Evolutionary conservation across 2,888 invertebrate genomes (phyloP), one percentile per base, ranked within the genome.

Genomic region (Agriopis marginaria): DNA sequence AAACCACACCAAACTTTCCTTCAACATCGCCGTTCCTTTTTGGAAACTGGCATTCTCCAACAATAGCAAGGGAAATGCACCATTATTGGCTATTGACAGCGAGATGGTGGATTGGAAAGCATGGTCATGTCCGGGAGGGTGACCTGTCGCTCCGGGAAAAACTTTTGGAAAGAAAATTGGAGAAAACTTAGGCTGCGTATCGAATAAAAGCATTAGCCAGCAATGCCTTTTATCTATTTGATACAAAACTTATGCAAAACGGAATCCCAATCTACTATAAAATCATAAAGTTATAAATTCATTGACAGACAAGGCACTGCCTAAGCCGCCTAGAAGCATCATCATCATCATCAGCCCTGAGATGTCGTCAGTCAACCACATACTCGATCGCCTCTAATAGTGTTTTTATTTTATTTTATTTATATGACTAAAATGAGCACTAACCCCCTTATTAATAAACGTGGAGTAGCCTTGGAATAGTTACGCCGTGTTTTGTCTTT

Each of bases 1-100:
- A 66, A 66, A 60, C 74, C 73, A 61, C 68, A 61, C 68, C 68
- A 71, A 72, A 75, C 71, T 76, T 75, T 73, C 66, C 7, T 51
- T 61, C 12, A 40, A 56, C 42, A 17, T 23, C 54, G 39, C 6
- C 32, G 39, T 72, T 39, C 69, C 72, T 70, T 54, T 69, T 58
- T 63, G 53, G 59, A 68, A 68, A 62, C 56, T 42, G 61, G 47
- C 45, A 61, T 71, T 66, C 53, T 32, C 58, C 17, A 67, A 73
- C 70, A 78, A 66, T 39, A 78, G 77, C 78, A 77, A 75, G 69
- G 76, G 82, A 83, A 84, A 84, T 79, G 77, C 77, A 77, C 77
- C 77, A 81, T 85, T 86, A 87, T 87, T 85, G 86, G 80, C 78
- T 76, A 80, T 80, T 82, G 87, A 83, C 85, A 82, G 80, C 69